These are phyloP conservation scores for Crotalus horridus DNA, from an alignment of 2,113 vertebrate genomes.

Conservation along the genomic window DNA sequence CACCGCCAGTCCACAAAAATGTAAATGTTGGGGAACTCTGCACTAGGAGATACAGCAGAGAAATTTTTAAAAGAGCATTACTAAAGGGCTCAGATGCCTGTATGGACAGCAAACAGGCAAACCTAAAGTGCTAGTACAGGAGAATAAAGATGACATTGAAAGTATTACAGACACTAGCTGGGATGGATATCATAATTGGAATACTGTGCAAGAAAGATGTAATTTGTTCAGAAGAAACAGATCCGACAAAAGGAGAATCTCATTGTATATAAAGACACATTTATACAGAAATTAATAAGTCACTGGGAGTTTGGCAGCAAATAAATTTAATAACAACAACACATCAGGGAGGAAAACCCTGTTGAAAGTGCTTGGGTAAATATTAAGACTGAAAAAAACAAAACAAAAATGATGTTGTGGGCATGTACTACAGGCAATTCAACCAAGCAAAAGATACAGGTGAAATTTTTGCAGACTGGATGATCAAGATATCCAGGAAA, in stretches of 20 bases:
- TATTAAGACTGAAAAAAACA: not conserved
- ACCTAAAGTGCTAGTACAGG: not conserved
- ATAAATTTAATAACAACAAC: not conserved
- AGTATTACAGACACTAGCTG: not conserved
- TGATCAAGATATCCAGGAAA: not conserved
- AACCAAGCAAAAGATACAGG: not conserved
- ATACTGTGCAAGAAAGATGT: not conserved
- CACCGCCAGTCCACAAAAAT: too few species aligned
- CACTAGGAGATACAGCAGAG: not conserved
- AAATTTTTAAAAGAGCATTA: not conserved
- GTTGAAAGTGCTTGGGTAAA: not conserved
- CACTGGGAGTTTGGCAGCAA: not conserved
- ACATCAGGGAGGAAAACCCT: not conserved
- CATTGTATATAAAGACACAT: not conserved
- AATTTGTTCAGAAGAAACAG: not conserved
- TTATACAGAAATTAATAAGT: not conserved
- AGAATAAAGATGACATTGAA: not conserved
- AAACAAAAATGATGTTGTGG: not conserved
- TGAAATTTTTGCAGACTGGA: not conserved
- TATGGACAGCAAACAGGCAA: not conserved
- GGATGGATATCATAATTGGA: not conserved
- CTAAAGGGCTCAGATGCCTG: not conserved
- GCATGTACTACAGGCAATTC: not conserved
- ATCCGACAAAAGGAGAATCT: not conserved
- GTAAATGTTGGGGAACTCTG: too few species aligned